Evolutionary conservation across 2,888 invertebrate species (phyloP), one percentile per base, ranked within the genome.

Genomic region (Argyresthia goedartella): DNA sequence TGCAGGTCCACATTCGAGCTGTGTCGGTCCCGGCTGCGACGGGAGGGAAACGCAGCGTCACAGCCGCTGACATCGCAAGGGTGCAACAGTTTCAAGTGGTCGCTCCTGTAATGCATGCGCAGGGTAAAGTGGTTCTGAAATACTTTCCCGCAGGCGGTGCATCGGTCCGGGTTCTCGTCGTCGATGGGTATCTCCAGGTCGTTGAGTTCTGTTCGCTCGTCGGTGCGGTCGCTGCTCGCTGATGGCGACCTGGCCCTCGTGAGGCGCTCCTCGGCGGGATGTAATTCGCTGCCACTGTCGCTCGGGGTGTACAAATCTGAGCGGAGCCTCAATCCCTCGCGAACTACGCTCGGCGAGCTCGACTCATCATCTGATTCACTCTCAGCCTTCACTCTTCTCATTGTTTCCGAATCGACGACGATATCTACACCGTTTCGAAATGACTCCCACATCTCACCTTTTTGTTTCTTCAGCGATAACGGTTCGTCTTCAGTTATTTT

Each of bases 61-160:
- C 96, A 96, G 1, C 96, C 96, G 66, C 92, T 95, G 39, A 96
- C 94, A 62, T 93, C 95, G 80, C 96, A 96, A 51, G 93, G 93
- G 71, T 96, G 96, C 90, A 95, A 93, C 66, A 96, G 81, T 74
- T 95, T 96, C 60, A 96, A 89, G 76, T 96, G 96, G 51, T 95
- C 95, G 77, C 93, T 96, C 81, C 95, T 94, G 79, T 94, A 96
- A 77, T 96, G 96, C 60, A 95, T 94, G 68, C 95, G 95, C 62
- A 96, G 91, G 45, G 93, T 94, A 73, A 96, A 95, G 75, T 95
- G 95, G 78, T 95, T 96, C 73, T 94, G 95, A 88, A 96, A 96
- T 71, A 93, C 89, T 81, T 95, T 95, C 14, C 94, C 93, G 72
- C 96, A 96, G 34, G 93, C 93, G 1, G 94, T 92, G 77, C 96